Conservation (phyloP, 2,797 vertebrate species). For the Setipinna tenuifilis region DNA sequence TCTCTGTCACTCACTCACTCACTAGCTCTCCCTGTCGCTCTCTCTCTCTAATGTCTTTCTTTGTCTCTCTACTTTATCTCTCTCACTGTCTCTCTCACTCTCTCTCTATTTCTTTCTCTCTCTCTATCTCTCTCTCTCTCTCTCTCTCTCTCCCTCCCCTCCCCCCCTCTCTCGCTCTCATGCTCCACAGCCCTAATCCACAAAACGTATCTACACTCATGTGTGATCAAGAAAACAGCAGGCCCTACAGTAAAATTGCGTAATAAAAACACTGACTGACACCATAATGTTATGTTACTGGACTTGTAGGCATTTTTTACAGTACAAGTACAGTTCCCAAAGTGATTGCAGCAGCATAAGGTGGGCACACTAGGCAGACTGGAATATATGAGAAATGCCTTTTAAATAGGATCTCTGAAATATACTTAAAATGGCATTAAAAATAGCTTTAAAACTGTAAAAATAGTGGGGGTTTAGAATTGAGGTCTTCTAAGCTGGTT, state of each 20-base stretch:
- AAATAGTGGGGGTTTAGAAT: background rate
- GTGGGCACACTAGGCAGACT: background rate
- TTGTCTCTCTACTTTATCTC: background rate
- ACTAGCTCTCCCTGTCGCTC: background rate
- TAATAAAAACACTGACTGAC: background rate
- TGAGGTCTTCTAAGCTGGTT: background rate
- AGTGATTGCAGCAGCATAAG: background rate
- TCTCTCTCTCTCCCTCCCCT: background rate
- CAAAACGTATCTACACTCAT: background rate
- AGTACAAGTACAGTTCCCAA: background rate
- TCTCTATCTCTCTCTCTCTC: background rate
- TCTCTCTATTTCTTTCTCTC: background rate
- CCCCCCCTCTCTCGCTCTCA: background rate
- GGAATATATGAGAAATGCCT: background rate
- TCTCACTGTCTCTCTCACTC: background rate
- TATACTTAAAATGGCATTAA: no score
- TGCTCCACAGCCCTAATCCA: background rate
- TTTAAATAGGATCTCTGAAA: background rate
- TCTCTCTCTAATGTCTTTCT: background rate
- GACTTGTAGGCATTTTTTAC: background rate
- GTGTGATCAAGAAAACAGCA: slow-evolving; percentile 6
- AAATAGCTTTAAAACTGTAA: background rate
- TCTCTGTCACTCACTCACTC: background rate
- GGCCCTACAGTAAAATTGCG: background rate
- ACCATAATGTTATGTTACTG: background rate